phyloP scores from a whole-genome alignment of 2,888 invertebrate genomes.

The Plebejus anna region DNA sequence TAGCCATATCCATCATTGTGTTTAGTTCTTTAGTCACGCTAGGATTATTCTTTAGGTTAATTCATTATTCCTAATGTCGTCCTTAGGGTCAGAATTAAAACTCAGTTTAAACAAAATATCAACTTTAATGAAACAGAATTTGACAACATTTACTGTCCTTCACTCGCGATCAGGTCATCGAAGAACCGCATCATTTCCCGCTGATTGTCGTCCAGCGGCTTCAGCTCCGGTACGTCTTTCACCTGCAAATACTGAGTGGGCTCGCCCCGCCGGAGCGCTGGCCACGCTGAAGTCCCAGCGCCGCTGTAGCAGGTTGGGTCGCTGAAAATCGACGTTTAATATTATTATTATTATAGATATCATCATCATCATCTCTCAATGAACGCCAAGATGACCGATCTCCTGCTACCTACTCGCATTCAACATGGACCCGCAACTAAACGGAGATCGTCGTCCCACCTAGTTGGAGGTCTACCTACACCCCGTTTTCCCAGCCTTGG shows the following conservation, averaged over 20 bases:
- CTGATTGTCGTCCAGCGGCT: background rate
- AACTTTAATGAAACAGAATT: background rate
- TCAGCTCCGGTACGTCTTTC: background rate
- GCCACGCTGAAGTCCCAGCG: background rate
- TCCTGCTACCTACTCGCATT: too few species aligned
- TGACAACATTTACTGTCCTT: background rate
- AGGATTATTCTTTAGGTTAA: background rate
- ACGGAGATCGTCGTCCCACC: too few species aligned
- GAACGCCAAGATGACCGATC: too few species aligned
- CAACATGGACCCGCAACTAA: too few species aligned
- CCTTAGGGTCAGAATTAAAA: too few species aligned
- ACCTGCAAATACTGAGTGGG: background rate
- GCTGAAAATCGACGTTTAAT: background rate
- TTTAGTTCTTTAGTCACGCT: background rate
- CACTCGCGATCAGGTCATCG: background rate
- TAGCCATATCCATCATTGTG: background rate
- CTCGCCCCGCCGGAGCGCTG: background rate
- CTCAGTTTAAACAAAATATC: background rate
- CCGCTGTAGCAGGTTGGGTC: conserved; percentile 22
- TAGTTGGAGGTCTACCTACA: too few species aligned
- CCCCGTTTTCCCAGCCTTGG: too few species aligned
- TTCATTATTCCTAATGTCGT: background rate
- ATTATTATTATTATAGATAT: background rate
- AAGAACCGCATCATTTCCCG: conserved; percentile 4
- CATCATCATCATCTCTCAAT: too few species aligned